Conservation (phyloP, 1,140 invertebrate genomes). For the Drosophila aff. region DNA sequence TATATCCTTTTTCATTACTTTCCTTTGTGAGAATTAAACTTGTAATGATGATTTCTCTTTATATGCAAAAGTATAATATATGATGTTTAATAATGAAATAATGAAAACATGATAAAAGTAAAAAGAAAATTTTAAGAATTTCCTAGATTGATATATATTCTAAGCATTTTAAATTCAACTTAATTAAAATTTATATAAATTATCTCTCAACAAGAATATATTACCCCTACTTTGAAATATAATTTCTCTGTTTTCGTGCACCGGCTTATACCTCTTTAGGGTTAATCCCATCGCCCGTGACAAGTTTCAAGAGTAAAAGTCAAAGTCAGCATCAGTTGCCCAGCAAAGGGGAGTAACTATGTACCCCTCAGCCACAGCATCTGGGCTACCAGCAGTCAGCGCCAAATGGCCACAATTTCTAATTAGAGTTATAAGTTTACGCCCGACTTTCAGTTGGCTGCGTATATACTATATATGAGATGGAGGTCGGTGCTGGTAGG, state of each 20-base stretch:
- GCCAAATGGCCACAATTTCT: slow-evolving; percentile 62
- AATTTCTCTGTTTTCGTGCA: too few species aligned
- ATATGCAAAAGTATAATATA: too few species aligned
- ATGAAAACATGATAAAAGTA: too few species aligned
- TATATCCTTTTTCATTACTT: background rate
- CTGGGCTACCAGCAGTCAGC: slow-evolving; percentile 39
- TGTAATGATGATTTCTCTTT: too few species aligned
- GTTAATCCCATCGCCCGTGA: slow-evolving; percentile 2
- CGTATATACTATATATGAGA: background rate
- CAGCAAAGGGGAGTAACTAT: background rate
- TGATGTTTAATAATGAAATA: too few species aligned
- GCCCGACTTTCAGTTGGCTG: slow-evolving; percentile 38
- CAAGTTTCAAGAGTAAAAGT: slow-evolving; percentile 42
- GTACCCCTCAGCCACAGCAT: slow-evolving; percentile 17
- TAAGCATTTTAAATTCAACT: background rate
- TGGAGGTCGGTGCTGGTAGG: background rate
- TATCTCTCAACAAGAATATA: background rate
- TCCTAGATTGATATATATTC: too few species aligned
- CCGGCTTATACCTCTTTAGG: background rate
- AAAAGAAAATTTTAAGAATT: too few species aligned
- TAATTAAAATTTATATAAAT: background rate
- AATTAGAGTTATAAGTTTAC: slow-evolving; percentile 77
- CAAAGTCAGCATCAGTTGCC: slow-evolving; percentile 30
- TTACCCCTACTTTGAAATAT: background rate
- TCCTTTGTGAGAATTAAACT: slow-evolving; percentile 1